Evolutionary conservation across 1,140 invertebrate species (phyloP).

Genomic region (Hylyphantes graminicola): DNA sequence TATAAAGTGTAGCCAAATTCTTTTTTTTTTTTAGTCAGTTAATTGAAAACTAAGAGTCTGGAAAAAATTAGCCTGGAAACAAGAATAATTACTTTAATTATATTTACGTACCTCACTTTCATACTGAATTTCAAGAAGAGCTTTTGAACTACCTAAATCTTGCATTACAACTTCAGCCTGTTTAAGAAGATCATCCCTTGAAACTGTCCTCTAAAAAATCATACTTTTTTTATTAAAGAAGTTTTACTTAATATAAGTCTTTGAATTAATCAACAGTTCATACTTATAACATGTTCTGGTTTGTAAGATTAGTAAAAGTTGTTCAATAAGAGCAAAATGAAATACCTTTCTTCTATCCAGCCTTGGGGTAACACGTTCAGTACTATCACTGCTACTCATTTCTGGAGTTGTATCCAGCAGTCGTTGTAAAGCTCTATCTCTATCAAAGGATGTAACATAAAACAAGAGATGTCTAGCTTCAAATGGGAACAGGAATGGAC

Average conservation of each 20-base stretch:
- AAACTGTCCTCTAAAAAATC: slow-evolving; percentile 78
- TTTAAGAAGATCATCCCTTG: slow-evolving; percentile 90
- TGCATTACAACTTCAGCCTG: slow-evolving; percentile 95
- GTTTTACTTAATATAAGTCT: neutral
- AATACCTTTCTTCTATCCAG: slow-evolving; percentile 80
- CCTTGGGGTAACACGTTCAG: slow-evolving; percentile 90
- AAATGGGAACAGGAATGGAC: slow-evolving; percentile 96
- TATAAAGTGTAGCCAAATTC: no score
- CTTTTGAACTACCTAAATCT: slow-evolving; percentile 91
- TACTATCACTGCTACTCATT: slow-evolving; percentile 77
- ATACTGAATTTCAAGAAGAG: slow-evolving; percentile 95
- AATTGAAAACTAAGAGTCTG: no score
- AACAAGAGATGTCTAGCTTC: slow-evolving; percentile 95
- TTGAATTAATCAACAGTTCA: neutral
- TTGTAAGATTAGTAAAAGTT: neutral
- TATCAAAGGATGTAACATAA: slow-evolving; percentile 96
- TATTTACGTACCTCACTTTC: slow-evolving; percentile 83
- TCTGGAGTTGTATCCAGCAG: slow-evolving; percentile 90
- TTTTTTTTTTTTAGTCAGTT: no score
- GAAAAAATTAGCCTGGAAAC: neutral
- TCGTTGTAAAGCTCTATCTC: slow-evolving; percentile 92
- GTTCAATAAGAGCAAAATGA: neutral
- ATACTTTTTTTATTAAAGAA: neutral
- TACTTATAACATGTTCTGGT: neutral
- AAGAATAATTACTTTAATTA: neutral